phyloP scores from a whole-genome alignment of 2,888 invertebrate genomes.

The Podabrus alpinus region DNA sequence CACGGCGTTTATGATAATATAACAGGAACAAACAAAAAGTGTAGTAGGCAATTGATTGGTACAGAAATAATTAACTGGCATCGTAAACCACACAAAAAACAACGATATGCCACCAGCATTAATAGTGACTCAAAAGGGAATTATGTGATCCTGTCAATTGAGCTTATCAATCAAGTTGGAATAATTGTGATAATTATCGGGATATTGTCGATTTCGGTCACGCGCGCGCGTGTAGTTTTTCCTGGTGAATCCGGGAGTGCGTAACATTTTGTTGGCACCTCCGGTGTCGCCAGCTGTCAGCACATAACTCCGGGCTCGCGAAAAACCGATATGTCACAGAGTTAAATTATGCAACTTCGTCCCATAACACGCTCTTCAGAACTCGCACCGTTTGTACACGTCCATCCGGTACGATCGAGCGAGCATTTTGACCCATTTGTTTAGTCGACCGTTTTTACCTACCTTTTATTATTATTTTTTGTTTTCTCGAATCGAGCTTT shows the following conservation, averaged over 20 bases:
- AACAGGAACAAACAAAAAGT: background rate
- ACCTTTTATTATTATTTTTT: conserved; percentile 17
- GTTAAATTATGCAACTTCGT: conserved; percentile 44
- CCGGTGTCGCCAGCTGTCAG: conserved; percentile 23
- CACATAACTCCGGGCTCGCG: conserved; percentile 11
- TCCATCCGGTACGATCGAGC: conserved; percentile 9
- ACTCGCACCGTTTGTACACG: conserved; percentile 8
- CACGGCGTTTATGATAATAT: background rate
- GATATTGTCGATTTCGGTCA: conserved; percentile 1
- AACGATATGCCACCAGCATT: conserved; percentile 15
- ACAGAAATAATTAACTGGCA: conserved; percentile 22
- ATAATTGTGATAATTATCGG: conserved; percentile 27
- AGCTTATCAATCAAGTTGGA: conserved; percentile 18
- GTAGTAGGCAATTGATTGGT: background rate
- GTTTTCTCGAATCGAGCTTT: conserved; percentile 6
- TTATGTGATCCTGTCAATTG: background rate
- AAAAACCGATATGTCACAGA: conserved; percentile 32
- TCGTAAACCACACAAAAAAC: conserved; percentile 16
- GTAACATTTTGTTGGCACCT: conserved; percentile 12
- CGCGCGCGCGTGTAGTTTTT: background rate
- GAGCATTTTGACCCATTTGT: conserved; percentile 21
- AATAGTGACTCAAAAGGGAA: background rate
- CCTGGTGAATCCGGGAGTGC: conserved; percentile 10
- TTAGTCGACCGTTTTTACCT: conserved; percentile 11
- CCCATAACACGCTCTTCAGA: conserved; percentile 21